Evolutionary conservation across 2,888 invertebrate genomes (phyloP).

Genomic region (Drosophila meridiana): DNA sequence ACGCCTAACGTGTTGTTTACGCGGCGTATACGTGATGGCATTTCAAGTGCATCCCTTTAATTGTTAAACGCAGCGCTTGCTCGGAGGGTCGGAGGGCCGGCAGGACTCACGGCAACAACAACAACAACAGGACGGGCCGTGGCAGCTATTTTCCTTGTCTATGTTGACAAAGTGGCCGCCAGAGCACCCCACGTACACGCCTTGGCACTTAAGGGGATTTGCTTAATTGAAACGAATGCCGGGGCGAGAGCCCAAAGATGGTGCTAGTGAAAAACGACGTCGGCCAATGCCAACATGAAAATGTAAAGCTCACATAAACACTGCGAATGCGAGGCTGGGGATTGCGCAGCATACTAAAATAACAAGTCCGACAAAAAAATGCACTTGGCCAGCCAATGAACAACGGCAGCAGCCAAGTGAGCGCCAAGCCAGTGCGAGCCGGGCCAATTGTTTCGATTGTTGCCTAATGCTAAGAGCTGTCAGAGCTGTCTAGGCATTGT

Average conservation of each 20-base stretch:
- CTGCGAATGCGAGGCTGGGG: slow-evolving; percentile 20
- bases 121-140: slow-evolving; percentile 11
- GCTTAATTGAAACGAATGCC: slow-evolving; percentile 81
- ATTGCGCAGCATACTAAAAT: slow-evolving; percentile 33
- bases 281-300: slow-evolving; percentile 53
- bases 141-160: slow-evolving; percentile 45
- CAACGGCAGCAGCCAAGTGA: slow-evolving; percentile 26
- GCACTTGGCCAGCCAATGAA: slow-evolving; percentile 52
- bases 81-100: neutral
- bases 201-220: slow-evolving; percentile 82
- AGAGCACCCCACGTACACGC: slow-evolving; percentile 65
- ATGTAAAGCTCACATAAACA: slow-evolving; percentile 50
- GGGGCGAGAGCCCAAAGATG: slow-evolving; percentile 47
- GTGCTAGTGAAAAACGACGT: slow-evolving; percentile 39
- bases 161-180: slow-evolving; percentile 56
- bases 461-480: slow-evolving; percentile 60
- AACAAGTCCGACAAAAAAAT: slow-evolving; percentile 52
- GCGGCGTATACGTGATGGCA: slow-evolving; percentile 70
- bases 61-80: slow-evolving; percentile 63
- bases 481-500: slow-evolving; percentile 26
- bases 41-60: slow-evolving; percentile 77
- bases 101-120: slow-evolving; percentile 9
- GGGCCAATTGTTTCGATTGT: slow-evolving; percentile 50
- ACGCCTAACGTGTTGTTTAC: slow-evolving; percentile 55
- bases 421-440: slow-evolving; percentile 25